These are phyloP conservation scores for Drosophila testacea DNA, from an alignment of 2,888 invertebrate species.

Conservation along the genomic window DNA sequence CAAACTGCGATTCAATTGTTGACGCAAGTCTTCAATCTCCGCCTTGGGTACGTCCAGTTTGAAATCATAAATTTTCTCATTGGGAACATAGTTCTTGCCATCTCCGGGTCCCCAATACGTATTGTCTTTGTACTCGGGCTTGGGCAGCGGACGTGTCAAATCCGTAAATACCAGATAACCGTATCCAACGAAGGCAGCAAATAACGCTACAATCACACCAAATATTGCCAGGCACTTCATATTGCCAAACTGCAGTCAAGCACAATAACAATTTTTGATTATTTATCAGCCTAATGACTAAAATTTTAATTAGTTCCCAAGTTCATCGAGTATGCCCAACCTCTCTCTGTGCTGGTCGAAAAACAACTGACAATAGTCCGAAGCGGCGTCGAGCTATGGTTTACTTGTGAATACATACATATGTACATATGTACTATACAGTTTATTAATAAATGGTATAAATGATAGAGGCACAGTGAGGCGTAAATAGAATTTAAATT, in stretches of 20 bases:
- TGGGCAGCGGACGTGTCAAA: constrained; percentile 76
- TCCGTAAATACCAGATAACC: constrained; percentile 71
- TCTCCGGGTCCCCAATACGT: constrained; percentile 84
- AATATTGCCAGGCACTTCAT: constrained; percentile 73
- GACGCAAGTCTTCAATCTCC: constrained; percentile 87
- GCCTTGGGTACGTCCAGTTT: constrained; percentile 59
- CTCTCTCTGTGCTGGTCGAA: constrained; percentile 11
- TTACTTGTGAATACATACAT: neutral
- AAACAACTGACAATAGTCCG: constrained; percentile 45
- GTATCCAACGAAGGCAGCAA: constrained; percentile 63
- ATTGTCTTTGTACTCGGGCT: constrained; percentile 79
- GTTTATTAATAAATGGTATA: constrained; percentile 17
- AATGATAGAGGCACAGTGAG: constrained; percentile 41
- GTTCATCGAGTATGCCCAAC: constrained; percentile 36
- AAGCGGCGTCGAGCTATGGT: neutral
- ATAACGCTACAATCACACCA: constrained; percentile 67
- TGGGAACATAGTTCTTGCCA: constrained; percentile 74
- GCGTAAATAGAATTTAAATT: neutral
- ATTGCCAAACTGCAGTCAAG: constrained; percentile 14
- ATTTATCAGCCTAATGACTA: constrained; percentile 32
- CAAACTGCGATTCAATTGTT: constrained; percentile 87
- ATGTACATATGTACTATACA: neutral
- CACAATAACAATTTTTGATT: constrained; percentile 6
- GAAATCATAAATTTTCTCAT: constrained; percentile 77
- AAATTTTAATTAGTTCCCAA: constrained; percentile 40